Percentiles rank a stretch among this genome's conserved stretches.
These are phyloP conservation scores for Oncorhynchus masou DNA, from an alignment of 2,113 vertebrate genomes.

Conservation along the genomic window DNA sequence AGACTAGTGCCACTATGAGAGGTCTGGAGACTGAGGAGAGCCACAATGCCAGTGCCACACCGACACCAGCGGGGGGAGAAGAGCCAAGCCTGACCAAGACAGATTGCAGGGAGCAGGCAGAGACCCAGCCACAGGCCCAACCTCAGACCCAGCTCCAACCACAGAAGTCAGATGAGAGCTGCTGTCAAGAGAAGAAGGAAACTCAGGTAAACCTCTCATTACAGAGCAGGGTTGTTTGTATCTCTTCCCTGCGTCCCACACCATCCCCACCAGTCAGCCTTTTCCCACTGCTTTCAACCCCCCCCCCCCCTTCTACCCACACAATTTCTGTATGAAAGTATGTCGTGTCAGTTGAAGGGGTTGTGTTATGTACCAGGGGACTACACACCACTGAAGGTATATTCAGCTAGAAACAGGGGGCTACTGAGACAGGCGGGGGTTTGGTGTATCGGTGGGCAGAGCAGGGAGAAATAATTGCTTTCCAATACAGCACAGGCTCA, in stretches of 20 bases:
- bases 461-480: constrained; percentile 24
- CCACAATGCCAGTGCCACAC: constrained; percentile 33
- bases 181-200: constrained; percentile 29
- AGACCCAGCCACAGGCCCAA: constrained; percentile 49
- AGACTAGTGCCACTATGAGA: constrained; percentile 84
- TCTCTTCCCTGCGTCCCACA: not conserved
- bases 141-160: constrained; percentile 4
- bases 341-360: constrained; percentile 9
- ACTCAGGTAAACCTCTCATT: constrained; percentile 28
- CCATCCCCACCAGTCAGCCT: not conserved
- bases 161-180: not conserved
- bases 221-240: not conserved
- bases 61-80: too few species aligned
- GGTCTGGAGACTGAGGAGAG: constrained; percentile 76
- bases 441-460: constrained; percentile 12
- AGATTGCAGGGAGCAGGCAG: constrained; percentile 74
- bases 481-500: constrained; percentile 24
- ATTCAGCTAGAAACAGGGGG: not conserved
- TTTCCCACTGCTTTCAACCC: not conserved
- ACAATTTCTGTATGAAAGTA: not conserved
- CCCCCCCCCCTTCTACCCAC: not conserved
- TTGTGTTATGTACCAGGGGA: not conserved
- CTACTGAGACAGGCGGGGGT: not conserved
- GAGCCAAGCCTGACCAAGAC: constrained; percentile 64
- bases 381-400: constrained; percentile 1